Percentiles rank a stretch among this genome's conserved stretches.
Evolutionary conservation across 2,888 invertebrate genomes (phyloP).

Genomic region (Rhimphoctona megacephalus): DNA sequence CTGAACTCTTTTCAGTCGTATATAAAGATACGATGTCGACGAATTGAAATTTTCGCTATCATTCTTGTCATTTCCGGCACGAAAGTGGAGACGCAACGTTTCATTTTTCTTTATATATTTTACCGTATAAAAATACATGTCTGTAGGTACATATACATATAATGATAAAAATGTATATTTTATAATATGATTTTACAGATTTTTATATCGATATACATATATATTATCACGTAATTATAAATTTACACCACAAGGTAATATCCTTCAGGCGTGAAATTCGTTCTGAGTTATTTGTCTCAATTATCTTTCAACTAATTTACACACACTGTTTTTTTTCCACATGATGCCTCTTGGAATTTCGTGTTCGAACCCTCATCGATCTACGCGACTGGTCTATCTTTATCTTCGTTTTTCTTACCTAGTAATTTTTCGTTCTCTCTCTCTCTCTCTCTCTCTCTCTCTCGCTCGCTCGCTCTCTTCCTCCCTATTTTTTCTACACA

Average conservation of each 20-base stretch:
- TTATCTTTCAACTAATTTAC: conserved; percentile 12
- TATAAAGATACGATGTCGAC: conserved; percentile 35
- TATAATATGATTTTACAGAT: neutral
- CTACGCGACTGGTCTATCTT: conserved; percentile 20
- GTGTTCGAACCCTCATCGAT: conserved; percentile 44
- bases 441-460: neutral
- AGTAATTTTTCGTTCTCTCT: neutral
- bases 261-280: conserved; percentile 36
- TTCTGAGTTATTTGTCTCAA: conserved; percentile 26
- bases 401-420: conserved; percentile 9
- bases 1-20: neutral
- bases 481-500: neutral
- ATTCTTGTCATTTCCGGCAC: conserved; percentile 52
- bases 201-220: neutral
- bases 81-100: neutral
- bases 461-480: neutral
- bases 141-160: neutral
- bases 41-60: conserved; percentile 43
- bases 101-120: neutral
- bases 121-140: neutral
- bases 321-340: neutral
- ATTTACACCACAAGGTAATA: neutral
- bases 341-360: conserved; percentile 3
- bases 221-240: neutral
- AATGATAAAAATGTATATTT: neutral